Evolutionary conservation across 2,888 invertebrate species (phyloP), one percentile per base, ranked within the genome.

Genomic region (Dastarcus helophoroides): DNA sequence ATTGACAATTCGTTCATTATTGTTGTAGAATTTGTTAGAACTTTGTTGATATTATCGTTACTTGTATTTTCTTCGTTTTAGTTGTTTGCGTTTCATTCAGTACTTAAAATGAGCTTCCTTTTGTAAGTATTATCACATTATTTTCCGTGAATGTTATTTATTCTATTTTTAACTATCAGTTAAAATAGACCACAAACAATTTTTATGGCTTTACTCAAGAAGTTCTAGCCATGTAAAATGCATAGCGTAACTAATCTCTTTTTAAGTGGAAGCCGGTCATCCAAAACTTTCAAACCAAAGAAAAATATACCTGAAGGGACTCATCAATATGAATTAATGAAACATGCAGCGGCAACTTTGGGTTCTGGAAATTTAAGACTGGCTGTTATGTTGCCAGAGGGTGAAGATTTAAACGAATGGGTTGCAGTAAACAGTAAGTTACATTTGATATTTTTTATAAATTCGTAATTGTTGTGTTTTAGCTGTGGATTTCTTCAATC

Each of bases 401-500:
- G 98, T 19, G 98, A 99, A 66, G 98, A 98, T 66, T 74, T 94
- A 41, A 97, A 98, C 57, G 98, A 99, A 70, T 98, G 98, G 98
- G 91, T 99, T 22, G 98, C 98, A 32, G 97, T 98, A 25, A 98
- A 99, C 61, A 97, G 97, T 93, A 64, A 77, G 89, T 75, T 27
- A 10, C 14, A 2, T 23, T 37, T 17, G 13, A 9, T 11, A 15
- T 14, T 7, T 13, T 11, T 25, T 16, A 31, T 15, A 7, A 25
- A 13, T 34, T 14, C 4, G 21, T 12, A 22, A n/a, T 23, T 30
- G 34, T 40, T 36, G 39, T 37, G 34, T 70, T 73, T 22, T 65
- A 95, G 95, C 95, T 53, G 95, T 98, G 40, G 98, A 98, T 67
- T 98, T 98, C 65, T 98, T 97, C 68, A 98, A 98, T 66, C 98